These are phyloP conservation scores for Trichopoda pennipes DNA, from an alignment of 2,888 invertebrate genomes.

Conservation along the genomic window DNA sequence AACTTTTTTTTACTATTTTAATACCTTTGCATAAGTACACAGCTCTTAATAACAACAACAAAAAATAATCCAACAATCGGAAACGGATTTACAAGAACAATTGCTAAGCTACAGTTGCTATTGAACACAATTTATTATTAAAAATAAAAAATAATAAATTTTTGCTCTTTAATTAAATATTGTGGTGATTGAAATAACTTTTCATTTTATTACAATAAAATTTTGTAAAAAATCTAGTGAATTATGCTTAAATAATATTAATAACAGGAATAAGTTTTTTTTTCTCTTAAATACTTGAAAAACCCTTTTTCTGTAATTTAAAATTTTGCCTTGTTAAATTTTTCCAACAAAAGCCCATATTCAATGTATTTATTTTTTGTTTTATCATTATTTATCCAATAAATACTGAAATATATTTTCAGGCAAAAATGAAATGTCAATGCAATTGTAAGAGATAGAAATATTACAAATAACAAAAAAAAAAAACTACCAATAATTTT, in stretches of 20 bases:
- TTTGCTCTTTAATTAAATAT: constrained; percentile 51
- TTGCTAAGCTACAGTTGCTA: no score
- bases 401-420: constrained; percentile 12
- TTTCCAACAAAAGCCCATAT: neutral
- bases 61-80: no score
- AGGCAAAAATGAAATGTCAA: neutral
- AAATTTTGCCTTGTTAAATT: neutral
- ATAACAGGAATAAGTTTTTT: neutral
- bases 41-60: no score
- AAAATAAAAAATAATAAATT: neutral
- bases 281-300: neutral
- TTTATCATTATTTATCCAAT: neutral
- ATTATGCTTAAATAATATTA: no score
- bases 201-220: neutral
- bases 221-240: neutral
- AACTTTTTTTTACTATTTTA: no score
- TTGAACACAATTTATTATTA: neutral
- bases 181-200: constrained; percentile 37
- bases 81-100: neutral
- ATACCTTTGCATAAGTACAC: no score
- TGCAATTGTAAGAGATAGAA: neutral
- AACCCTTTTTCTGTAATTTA: neutral
- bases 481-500: neutral
- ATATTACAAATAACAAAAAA: neutral
- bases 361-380: neutral